Conservation (phyloP, 2,888 invertebrate genomes). For the Drosophila anomelani region DNA sequence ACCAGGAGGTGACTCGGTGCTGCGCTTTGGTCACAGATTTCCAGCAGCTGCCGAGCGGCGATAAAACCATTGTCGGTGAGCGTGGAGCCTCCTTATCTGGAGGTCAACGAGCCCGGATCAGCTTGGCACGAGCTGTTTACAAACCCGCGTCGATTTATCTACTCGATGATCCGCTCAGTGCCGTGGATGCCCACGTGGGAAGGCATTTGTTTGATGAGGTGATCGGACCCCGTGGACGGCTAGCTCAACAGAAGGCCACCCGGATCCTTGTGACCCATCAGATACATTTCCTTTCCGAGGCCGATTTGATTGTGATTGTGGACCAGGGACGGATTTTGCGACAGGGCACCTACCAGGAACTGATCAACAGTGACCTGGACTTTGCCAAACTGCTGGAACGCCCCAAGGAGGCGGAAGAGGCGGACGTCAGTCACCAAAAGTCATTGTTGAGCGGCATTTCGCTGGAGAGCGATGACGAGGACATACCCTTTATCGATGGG, state of each 20-base stretch:
- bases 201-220: constrained; percentile 91
- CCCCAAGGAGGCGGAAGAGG: constrained; percentile 63
- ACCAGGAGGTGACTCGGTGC: constrained; percentile 86
- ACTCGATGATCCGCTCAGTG: constrained; percentile 92
- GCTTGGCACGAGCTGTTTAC: constrained; percentile 90
- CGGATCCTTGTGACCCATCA: constrained; percentile 92
- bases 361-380: constrained; percentile 85
- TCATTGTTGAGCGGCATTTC: constrained; percentile 34
- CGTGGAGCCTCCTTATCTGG: constrained; percentile 90
- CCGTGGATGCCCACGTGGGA: constrained; percentile 92
- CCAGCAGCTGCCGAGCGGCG: constrained; percentile 89
- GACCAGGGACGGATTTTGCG: constrained; percentile 85
- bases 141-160: constrained; percentile 90
- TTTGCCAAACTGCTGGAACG: constrained; percentile 86
- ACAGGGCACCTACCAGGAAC: constrained; percentile 85
- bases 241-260: constrained; percentile 86
- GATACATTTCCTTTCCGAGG: constrained; percentile 88
- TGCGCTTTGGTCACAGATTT: constrained; percentile 83
- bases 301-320: constrained; percentile 87
- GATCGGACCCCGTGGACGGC: constrained; percentile 85
- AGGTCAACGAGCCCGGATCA: constrained; percentile 90
- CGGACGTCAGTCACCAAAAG: constrained; percentile 31
- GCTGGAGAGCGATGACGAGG: constrained; percentile 79
- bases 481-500: constrained; percentile 84
- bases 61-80: constrained; percentile 89